Base-by-base conservation (phyloP, 1,140 invertebrate genomes). In the Dendroctonus ponderosae region DNA sequence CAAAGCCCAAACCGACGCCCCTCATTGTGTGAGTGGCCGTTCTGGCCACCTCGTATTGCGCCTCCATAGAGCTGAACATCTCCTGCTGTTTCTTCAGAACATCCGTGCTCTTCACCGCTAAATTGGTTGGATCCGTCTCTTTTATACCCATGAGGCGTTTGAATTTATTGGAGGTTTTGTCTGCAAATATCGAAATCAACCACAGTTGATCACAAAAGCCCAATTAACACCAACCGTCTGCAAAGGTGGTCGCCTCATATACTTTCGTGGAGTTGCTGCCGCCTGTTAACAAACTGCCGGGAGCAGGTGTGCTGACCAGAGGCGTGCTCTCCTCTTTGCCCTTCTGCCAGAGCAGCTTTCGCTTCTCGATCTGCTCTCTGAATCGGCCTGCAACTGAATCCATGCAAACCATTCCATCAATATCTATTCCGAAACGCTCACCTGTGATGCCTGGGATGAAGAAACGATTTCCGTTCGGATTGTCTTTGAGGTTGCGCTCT, bases 61-160 rank as follows among this genome's bases (percentile, higher is more conserved):
- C 89, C 74, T 97, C 94, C 86, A 98, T 90, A 44, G 90, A 89
- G 58, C 86, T 86, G 78, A 97, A 97, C 80, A 97, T 87, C 79
- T 96, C 93, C 74, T 94, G 90, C 74, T 96, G 93, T 74, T 93
- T 92, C 71, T 90, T 89, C 12, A 89, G 77, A 9, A 87, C 85
- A 69, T 91, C 87, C 0, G 78, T 80, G 7, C 53, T 42, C 41
- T 63, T 62, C 12, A 80, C 83, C 1, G 79, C 51, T 43, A 80
- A 76, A 15, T 59, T 66, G 4, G 78, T 70, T 37, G 80, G 51
- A 0, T 79, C 75, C 9, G 80, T 84, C 15, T 85, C 84, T 78
- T 91, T 95, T 51, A 97, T 96, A 46, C 96, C 96, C 95, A 98
- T 97, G 7, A 98, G 81, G 69, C 95, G 85, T 79, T 95, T 92